These are phyloP conservation scores for Mya arenaria DNA, from an alignment of 1,140 invertebrate species.

Conservation along the genomic window DNA sequence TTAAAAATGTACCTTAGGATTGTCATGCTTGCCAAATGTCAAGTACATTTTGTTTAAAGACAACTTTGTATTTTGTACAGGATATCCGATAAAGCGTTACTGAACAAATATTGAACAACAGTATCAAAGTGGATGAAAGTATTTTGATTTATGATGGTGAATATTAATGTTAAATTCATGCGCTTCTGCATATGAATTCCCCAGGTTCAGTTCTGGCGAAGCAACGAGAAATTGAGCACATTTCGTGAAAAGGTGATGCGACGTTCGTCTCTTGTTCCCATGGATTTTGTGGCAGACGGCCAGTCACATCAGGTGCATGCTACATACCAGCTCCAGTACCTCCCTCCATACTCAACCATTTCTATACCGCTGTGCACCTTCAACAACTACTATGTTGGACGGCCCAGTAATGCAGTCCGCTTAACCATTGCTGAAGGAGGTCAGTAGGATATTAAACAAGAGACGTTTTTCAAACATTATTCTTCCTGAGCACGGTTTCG, in stretches of 20 bases:
- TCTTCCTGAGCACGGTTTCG: no score
- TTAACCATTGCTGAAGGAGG: constrained; percentile 65
- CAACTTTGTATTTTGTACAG: no score
- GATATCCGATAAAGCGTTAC: no score
- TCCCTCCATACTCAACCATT: constrained; percentile 64
- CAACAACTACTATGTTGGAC: constrained; percentile 69
- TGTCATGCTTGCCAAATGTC: no score
- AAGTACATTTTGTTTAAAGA: no score
- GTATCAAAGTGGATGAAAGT: neutral
- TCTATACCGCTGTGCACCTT: constrained; percentile 62
- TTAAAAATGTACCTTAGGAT: no score
- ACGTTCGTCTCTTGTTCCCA: neutral
- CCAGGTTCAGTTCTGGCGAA: constrained; percentile 44
- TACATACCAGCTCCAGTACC: constrained; percentile 48
- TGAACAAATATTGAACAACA: neutral
- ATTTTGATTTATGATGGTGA: no score
- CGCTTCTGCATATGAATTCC: no score
- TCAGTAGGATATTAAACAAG: constrained; percentile 47
- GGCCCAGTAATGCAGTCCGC: constrained; percentile 59
- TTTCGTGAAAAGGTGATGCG: constrained; percentile 37
- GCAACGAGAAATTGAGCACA: constrained; percentile 29
- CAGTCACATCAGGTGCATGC: neutral
- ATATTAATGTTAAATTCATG: no score
- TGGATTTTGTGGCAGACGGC: neutral
- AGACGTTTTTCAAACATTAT: neutral